phyloP scores from a whole-genome alignment of 2,888 invertebrate genomes.

The Oligia latruncula region DNA sequence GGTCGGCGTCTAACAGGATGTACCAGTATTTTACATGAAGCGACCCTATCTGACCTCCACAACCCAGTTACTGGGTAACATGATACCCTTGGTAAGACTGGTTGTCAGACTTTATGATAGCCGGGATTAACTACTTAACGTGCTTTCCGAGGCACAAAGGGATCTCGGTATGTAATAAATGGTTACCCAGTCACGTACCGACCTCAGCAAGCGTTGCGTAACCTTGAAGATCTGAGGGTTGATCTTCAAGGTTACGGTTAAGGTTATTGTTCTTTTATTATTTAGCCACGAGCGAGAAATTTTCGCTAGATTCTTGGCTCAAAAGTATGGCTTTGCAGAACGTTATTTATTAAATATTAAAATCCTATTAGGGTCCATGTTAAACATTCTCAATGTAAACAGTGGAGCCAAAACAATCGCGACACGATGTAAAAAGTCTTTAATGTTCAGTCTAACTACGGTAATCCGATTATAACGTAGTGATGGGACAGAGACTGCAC shows the following conservation, averaged over 20 bases:
- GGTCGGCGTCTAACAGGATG: not conserved
- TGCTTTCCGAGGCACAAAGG: not conserved
- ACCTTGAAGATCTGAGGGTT: not conserved
- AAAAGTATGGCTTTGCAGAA: constrained; percentile 1
- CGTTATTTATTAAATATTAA: constrained; percentile 16
- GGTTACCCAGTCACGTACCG: not conserved
- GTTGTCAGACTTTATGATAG: not conserved
- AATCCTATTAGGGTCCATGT: constrained; percentile 19
- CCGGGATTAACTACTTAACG: not conserved
- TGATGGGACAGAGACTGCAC: constrained; percentile 38
- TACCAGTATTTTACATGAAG: not conserved
- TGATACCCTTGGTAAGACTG: not conserved
- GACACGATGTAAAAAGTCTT: constrained; percentile 61
- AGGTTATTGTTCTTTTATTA: not conserved
- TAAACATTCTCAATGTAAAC: constrained; percentile 33
- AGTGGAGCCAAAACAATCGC: constrained; percentile 40
- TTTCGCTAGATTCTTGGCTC: too few relatives aligned
- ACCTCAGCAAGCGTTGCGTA: not conserved
- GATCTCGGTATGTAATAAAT: not conserved
- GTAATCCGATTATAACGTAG: constrained; percentile 67
- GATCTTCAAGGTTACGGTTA: not conserved
- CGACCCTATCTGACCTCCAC: not conserved
- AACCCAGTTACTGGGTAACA: not conserved
- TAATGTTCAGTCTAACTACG: constrained; percentile 65
- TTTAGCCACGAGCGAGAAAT: not conserved